Percentiles rank a stretch among this genome's conserved stretches.
phyloP scores from a whole-genome alignment of 35 echinoderm and acorn worm species.

The Apostichopus japonicus region DNA sequence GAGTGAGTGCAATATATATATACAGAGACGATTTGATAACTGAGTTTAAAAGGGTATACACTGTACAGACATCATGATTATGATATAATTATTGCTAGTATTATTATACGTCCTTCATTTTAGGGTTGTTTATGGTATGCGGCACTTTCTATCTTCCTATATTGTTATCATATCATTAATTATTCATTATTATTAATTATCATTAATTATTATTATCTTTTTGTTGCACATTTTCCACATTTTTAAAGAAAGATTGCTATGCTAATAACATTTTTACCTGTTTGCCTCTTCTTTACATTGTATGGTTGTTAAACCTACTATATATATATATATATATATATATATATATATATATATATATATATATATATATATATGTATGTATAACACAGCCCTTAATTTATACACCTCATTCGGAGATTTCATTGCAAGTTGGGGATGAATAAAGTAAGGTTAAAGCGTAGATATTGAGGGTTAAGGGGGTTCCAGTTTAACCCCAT shows the following conservation, averaged over 20 bases:
- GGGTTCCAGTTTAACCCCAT: too few species aligned
- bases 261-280: conserved; percentile 21
- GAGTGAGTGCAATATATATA: background rate
- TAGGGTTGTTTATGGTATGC: conserved; percentile 25
- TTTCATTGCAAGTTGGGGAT: too few species aligned
- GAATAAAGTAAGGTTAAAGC: too few species aligned
- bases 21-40: background rate
- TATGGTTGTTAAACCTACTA: too few species aligned
- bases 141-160: conserved; percentile 58
- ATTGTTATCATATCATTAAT: background rate
- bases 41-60: background rate
- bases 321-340: too few species aligned
- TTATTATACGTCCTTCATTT: background rate
- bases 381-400: too few species aligned
- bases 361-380: too few species aligned
- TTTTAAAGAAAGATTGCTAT: conserved; percentile 63
- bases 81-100: background rate
- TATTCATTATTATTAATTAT: conserved; percentile 34
- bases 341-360: too few species aligned
- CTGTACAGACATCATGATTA: background rate
- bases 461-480: too few species aligned
- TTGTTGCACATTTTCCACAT: conserved; percentile 68
- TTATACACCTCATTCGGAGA: too few species aligned
- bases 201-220: conserved; percentile 27
- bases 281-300: too few species aligned